These are phyloP conservation scores for Oceanodroma tethys DNA, from an alignment of 2,113 vertebrate species.

Conservation along the genomic window DNA sequence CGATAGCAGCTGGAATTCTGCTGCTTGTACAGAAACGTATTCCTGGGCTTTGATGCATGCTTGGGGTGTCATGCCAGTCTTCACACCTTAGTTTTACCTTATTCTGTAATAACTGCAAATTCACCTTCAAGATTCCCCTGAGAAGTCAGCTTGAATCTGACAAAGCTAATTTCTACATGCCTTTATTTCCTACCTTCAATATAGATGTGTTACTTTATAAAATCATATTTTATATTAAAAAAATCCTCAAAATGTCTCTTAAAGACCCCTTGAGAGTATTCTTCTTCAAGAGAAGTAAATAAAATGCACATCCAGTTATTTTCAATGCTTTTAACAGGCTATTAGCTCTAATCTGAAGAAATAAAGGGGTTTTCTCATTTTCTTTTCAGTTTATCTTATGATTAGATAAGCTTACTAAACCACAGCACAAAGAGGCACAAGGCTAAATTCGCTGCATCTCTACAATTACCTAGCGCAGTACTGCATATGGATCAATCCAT, in stretches of 20 bases:
- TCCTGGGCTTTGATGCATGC: background rate
- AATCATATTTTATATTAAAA: background rate
- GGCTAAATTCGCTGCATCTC: background rate
- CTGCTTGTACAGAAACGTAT: background rate
- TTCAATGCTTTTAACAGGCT: background rate
- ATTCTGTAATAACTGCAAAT: background rate
- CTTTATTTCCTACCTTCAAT: background rate
- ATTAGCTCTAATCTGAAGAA: background rate
- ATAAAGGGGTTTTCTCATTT: background rate
- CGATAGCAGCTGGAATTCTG: background rate
- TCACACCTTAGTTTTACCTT: background rate
- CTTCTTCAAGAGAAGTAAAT: background rate
- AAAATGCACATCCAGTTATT: background rate
- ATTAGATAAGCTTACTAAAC: background rate
- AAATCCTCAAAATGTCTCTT: background rate
- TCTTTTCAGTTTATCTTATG: background rate
- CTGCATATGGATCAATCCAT: background rate
- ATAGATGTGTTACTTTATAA: background rate
- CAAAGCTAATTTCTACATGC: background rate
- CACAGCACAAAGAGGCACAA: background rate
- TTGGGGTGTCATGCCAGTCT: background rate
- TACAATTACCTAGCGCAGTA: background rate
- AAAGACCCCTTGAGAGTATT: background rate
- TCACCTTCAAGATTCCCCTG: background rate
- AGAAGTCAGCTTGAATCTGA: background rate